These are phyloP conservation scores for Amia ocellicauda DNA, from an alignment of 2,113 vertebrate species.

Conservation along the genomic window DNA sequence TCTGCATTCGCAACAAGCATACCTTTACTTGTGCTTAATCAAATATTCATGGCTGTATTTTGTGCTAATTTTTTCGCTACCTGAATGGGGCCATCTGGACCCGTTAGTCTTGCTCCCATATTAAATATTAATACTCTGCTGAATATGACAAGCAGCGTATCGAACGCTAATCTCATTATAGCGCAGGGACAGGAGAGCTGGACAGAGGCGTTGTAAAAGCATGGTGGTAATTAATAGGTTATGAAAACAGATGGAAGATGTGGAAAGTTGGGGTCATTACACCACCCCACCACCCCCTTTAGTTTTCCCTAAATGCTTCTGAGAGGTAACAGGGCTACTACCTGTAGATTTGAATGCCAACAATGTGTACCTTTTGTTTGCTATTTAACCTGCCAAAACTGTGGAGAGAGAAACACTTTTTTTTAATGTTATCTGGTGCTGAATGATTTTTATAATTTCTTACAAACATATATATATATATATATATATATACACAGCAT, in stretches of 20 bases:
- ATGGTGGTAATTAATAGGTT: slow-evolving; percentile 40
- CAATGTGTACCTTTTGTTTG: neutral
- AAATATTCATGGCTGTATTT: slow-evolving; percentile 58
- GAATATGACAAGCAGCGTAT: slow-evolving; percentile 45
- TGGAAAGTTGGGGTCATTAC: slow-evolving; percentile 39
- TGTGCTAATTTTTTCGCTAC: slow-evolving; percentile 38
- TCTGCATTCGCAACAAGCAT: slow-evolving; percentile 14
- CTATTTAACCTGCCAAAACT: neutral
- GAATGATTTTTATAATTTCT: too few relatives aligned
- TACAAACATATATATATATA: too few relatives aligned
- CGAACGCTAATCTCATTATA: slow-evolving; percentile 48
- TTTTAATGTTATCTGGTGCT: too few relatives aligned
- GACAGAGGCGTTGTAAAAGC: neutral
- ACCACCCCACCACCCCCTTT: slow-evolving; percentile 16
- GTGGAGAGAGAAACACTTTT: too few relatives aligned
- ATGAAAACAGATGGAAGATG: slow-evolving; percentile 58
- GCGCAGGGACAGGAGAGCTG: slow-evolving; percentile 35
- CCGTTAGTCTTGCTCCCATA: slow-evolving; percentile 39
- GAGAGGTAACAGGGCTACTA: neutral
- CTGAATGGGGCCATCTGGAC: slow-evolving; percentile 51
- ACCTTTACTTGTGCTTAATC: slow-evolving; percentile 27
- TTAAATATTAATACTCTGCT: slow-evolving; percentile 52
- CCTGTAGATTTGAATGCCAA: neutral
- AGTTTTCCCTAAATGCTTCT: neutral
- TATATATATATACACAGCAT: neutral